These are phyloP conservation scores for Rhabdophis nuchalis DNA, from an alignment of 2,797 vertebrate species.

Conservation along the genomic window DNA sequence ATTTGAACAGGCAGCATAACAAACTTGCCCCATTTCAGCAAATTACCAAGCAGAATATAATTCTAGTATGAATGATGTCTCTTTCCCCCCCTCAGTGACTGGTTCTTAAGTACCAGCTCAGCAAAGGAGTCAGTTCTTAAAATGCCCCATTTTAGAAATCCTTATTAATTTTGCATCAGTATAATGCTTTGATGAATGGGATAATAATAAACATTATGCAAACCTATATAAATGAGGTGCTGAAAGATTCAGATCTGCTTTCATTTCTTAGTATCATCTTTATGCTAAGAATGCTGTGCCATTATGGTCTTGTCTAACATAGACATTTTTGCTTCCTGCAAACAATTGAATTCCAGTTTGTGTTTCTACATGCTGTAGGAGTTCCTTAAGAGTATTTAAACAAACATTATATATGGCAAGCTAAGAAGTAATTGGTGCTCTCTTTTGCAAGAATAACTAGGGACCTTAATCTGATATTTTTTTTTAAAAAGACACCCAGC, in stretches of 20 bases:
- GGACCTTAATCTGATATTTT: conserved; percentile 48
- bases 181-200: background rate
- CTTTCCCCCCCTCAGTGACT: background rate
- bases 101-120: background rate
- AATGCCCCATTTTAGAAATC: background rate
- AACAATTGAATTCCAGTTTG: conserved; percentile 41
- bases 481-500: conserved; percentile 33
- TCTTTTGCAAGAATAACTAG: conserved; percentile 49
- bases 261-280: conserved; percentile 5
- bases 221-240: background rate
- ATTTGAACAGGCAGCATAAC: background rate
- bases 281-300: conserved; percentile 5
- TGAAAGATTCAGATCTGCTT: background rate
- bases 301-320: conserved; percentile 30
- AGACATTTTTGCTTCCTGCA: conserved; percentile 54
- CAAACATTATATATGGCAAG: conserved; percentile 34
- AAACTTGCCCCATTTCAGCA: background rate
- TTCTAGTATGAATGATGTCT: background rate
- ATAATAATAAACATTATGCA: background rate
- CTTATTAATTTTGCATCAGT: background rate
- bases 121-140: background rate
- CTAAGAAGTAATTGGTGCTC: conserved; percentile 55
- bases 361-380: conserved; percentile 32
- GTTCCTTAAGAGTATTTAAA: background rate
- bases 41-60: background rate